A percentile compares a stretch with the other conserved stretches of the same genome.
phyloP scores from a whole-genome alignment of 2,797 vertebrate genomes.

The Bovichtus diacanthus region DNA sequence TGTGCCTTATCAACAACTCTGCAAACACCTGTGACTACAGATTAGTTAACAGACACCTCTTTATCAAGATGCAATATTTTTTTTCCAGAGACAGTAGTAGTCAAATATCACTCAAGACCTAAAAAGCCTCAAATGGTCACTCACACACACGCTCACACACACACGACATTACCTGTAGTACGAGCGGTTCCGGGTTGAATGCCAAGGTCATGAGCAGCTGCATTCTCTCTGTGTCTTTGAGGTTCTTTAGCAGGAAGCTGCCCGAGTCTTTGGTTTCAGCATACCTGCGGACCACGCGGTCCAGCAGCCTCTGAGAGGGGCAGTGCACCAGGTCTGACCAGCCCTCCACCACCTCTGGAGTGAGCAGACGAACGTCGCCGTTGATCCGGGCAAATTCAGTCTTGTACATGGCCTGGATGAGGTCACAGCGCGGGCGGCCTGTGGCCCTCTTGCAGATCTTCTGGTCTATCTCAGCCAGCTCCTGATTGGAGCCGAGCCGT shows the following conservation, averaged over 20 bases:
- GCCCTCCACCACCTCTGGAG: constrained; percentile 96
- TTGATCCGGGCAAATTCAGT: constrained; percentile 97
- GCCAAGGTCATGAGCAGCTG: constrained; percentile 96
- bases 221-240: constrained; percentile 99
- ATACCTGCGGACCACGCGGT: constrained; percentile 96
- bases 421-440: constrained; percentile 94
- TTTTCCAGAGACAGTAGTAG: not conserved
- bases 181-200: constrained; percentile 95
- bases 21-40: constrained; percentile 46
- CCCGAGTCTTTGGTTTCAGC: constrained; percentile 99
- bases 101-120: constrained; percentile 14
- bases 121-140: not conserved
- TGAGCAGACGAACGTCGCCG: constrained; percentile 97
- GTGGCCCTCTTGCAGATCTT: constrained; percentile 98
- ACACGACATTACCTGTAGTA: constrained; percentile 88
- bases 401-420: constrained; percentile 96
- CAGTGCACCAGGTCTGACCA: constrained; percentile 99
- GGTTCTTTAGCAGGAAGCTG: constrained; percentile 97
- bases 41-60: constrained; percentile 44
- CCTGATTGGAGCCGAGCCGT: constrained; percentile 95
- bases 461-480: constrained; percentile 96
- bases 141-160: not conserved
- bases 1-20: constrained; percentile 31
- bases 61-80: constrained; percentile 34
- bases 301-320: constrained; percentile 97